Conservation (phyloP, 2,888 invertebrate genomes). For the Meteorus colon region DNA sequence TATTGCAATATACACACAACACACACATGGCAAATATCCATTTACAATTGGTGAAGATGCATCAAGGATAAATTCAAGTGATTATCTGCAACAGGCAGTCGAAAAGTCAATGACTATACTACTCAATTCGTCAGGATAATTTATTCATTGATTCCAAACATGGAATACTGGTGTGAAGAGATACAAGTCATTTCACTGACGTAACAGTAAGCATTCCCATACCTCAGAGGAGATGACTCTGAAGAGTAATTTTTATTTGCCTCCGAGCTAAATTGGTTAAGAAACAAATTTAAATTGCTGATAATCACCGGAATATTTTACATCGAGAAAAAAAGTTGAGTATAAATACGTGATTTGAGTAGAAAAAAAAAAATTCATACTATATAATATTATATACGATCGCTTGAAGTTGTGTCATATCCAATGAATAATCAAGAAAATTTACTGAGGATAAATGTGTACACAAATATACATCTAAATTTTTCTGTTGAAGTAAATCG, state of each 20-base stretch:
- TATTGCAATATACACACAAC: constrained; percentile 1
- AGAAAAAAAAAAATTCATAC: background rate
- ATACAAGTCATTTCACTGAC: constrained; percentile 54
- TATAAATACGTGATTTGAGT: background rate
- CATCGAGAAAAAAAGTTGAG: background rate
- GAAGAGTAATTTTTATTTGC: background rate
- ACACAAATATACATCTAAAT: background rate
- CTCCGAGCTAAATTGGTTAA: background rate
- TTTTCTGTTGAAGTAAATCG: background rate
- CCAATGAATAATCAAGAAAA: background rate
- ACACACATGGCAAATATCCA: background rate
- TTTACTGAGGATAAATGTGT: background rate
- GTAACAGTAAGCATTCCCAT: constrained; percentile 66
- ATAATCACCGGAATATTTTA: constrained; percentile 5
- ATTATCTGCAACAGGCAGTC: constrained; percentile 19
- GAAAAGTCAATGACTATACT: constrained; percentile 45
- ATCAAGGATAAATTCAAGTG: constrained; percentile 9
- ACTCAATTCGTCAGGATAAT: constrained; percentile 49
- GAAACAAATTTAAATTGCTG: background rate
- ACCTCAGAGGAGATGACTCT: background rate
- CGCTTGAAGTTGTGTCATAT: background rate
- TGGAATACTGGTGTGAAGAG: constrained; percentile 46
- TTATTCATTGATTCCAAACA: constrained; percentile 61
- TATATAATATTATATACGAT: background rate
- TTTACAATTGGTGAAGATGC: constrained; percentile 11